Evolutionary conservation across 2,888 invertebrate genomes (phyloP), one percentile per base, ranked within the genome.

Genomic region (Sinelater perroti): DNA sequence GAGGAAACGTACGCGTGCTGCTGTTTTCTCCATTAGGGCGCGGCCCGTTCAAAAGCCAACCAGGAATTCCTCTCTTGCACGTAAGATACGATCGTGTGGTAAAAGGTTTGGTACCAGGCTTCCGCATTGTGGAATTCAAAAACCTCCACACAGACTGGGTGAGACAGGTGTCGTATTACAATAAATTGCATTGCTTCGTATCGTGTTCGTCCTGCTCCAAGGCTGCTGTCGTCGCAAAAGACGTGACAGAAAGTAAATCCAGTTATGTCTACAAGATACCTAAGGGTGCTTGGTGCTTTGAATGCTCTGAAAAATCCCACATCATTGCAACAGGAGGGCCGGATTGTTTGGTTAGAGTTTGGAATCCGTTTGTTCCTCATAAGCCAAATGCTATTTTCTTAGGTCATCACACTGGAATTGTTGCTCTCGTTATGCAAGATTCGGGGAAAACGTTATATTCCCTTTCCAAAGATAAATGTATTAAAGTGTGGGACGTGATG

Each of bases 401-500:
- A 31, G 91, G 91, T 0, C 93, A 93, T 74, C 86, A 85, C 69
- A 82, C 87, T 1, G 85, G 87, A 7, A 83, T 93, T 63, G 82
- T 83, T 11, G 82, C 83, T 47, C 75, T 93, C 31, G 81, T 89
- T 60, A 80, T 91, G 52, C 89, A 91, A 78, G 82, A 86, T 60
- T 73, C 75, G 10, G 88, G 85, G 3, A 83, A 85, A 63, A 83
- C 84, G 33, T 79, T 91, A 21, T 89, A 90, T 73, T 89, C 91
- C 52, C 78, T 93, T 4, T 85, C 89, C 26, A 84, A 88, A 56
- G 88, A 89, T 69, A 87, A 87, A 69, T 81, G 80, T 64, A 84
- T 94, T 63, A 89, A 90, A 72, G 87, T 93, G 4, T 93, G 91
- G 90, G 88, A 91, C 70, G 80, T 90, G 16, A 79, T 82, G 35